A percentile compares a stretch with the other conserved stretches of the same genome.
These are phyloP conservation scores for Paradisaea rubra DNA, from an alignment of 2,113 vertebrate species.

Conservation along the genomic window DNA sequence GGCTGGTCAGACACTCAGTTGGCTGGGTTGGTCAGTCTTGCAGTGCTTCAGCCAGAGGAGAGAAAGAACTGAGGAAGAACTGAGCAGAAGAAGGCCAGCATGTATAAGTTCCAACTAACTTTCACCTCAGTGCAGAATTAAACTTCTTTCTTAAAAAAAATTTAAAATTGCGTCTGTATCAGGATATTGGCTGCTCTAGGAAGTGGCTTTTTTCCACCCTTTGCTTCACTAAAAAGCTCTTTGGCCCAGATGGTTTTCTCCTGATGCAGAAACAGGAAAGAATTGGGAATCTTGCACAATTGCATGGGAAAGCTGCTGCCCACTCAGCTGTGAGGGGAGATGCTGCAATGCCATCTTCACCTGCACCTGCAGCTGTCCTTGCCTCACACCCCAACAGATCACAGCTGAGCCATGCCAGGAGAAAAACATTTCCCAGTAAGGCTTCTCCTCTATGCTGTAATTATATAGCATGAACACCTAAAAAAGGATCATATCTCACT, in stretches of 20 bases:
- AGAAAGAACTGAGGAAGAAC: neutral
- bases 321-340: neutral
- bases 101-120: neutral
- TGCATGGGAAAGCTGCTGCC: neutral
- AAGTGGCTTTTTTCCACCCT: neutral
- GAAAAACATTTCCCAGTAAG: neutral
- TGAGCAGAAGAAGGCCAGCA: neutral
- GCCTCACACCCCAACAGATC: neutral
- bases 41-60: neutral
- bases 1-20: neutral
- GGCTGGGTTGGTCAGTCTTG: neutral
- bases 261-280: neutral
- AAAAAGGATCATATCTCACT: neutral
- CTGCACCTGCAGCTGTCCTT: neutral
- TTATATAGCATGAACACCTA: neutral
- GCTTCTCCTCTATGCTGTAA: neutral
- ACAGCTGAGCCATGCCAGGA: neutral
- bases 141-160: neutral
- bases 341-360: fast-evolving
- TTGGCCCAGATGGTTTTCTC: neutral
- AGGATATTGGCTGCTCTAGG: neutral
- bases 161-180: neutral
- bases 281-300: neutral
- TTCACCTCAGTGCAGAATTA: neutral
- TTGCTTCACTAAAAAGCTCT: neutral